A percentile compares a stretch with the other conserved stretches of the same genome.
phyloP scores from a whole-genome alignment of 2,888 invertebrate species.

The Tethea ocularis region DNA sequence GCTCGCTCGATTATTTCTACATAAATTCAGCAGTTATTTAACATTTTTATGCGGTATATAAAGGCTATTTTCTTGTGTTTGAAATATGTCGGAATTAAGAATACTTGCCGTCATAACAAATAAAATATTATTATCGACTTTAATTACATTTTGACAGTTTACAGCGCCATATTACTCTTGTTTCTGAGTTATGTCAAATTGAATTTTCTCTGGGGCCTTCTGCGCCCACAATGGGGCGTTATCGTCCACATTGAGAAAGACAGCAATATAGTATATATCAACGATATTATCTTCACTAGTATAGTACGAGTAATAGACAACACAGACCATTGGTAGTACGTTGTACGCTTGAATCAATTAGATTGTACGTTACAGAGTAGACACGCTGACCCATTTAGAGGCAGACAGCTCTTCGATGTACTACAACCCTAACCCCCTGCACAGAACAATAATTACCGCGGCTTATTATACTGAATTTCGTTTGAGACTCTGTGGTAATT shows the following conservation, averaged over 20 bases:
- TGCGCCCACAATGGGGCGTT: too few species aligned
- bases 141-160: too few species aligned
- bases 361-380: background rate
- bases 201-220: too few species aligned
- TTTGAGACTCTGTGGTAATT: constrained; percentile 1
- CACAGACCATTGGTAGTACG: background rate
- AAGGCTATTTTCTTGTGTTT: too few species aligned
- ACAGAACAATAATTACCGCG: background rate
- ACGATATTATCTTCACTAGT: background rate
- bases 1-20: background rate
- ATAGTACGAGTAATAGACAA: background rate
- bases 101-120: too few species aligned
- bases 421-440: background rate
- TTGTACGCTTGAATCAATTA: too few species aligned
- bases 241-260: too few species aligned
- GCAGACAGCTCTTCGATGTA: background rate
- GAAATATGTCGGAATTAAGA: too few species aligned
- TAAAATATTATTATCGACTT: too few species aligned
- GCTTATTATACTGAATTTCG: constrained; percentile 1
- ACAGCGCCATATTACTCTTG: too few species aligned
- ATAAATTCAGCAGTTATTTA: background rate
- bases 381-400: background rate
- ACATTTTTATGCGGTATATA: background rate
- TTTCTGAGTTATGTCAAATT: too few species aligned
- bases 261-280: too few species aligned